These are phyloP conservation scores for Tenodera sinensis DNA, from an alignment of 2,888 invertebrate genomes.

Conservation along the genomic window DNA sequence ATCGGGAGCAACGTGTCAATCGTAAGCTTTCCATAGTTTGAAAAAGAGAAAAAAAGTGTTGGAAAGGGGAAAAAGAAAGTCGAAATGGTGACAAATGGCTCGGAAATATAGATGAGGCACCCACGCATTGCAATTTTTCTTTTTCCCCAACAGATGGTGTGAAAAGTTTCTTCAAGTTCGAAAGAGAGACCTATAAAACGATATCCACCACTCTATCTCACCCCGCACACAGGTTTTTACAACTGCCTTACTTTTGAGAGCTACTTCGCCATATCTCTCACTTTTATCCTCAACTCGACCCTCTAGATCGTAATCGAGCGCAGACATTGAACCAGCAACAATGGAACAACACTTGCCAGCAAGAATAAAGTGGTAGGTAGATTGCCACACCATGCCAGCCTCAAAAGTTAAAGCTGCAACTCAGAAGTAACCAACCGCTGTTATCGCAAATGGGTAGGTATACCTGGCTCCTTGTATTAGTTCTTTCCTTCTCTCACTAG, in stretches of 20 bases:
- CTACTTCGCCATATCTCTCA: neutral
- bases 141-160: neutral
- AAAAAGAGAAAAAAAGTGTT: neutral
- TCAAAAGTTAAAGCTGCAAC: no score
- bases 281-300: neutral
- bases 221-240: neutral
- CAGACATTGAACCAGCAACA: neutral
- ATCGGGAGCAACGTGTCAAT: neutral
- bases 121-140: neutral
- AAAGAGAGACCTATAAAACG: neutral
- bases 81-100: conserved; percentile 20
- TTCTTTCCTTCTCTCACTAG: no score
- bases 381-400: no score
- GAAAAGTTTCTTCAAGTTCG: neutral
- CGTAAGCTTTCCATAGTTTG: neutral
- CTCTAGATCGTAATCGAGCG: neutral
- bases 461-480: no score
- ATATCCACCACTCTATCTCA: neutral
- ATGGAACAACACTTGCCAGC: neutral
- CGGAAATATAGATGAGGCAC: conserved; percentile 26
- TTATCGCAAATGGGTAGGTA: no score
- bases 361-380: no score
- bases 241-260: neutral
- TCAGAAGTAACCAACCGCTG: no score
- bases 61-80: neutral